Percentiles rank a stretch among this genome's conserved stretches.
These are phyloP conservation scores for Drosophila tropicalis DNA, from an alignment of 1,140 invertebrate genomes.

Conservation along the genomic window DNA sequence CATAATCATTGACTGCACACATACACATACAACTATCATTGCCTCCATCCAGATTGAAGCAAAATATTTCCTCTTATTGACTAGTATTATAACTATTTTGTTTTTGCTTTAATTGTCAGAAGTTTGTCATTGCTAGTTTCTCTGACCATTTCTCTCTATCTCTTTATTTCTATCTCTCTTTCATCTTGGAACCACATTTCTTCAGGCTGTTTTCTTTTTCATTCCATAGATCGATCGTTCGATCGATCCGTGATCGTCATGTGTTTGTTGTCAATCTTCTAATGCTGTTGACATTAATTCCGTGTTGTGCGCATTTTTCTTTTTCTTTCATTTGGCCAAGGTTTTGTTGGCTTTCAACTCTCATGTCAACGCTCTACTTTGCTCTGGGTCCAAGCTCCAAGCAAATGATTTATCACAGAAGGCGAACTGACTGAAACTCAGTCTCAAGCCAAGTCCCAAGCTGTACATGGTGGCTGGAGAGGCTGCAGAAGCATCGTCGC, in stretches of 20 bases:
- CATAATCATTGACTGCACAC: slow-evolving; percentile 40
- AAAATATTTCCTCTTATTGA: neutral
- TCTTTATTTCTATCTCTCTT: neutral
- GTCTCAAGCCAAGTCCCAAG: neutral
- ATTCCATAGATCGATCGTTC: slow-evolving; percentile 1
- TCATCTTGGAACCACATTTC: neutral
- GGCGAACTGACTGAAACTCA: neutral
- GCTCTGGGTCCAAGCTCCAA: slow-evolving; percentile 38
- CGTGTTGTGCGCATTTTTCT: slow-evolving; percentile 69
- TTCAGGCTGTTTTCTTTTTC: neutral
- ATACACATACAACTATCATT: neutral
- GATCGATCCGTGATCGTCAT: slow-evolving; percentile 20
- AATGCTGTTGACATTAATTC: slow-evolving; percentile 71
- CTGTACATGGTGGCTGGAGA: slow-evolving; percentile 5
- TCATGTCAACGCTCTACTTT: slow-evolving; percentile 66
- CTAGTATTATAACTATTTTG: neutral
- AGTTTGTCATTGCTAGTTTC: slow-evolving; percentile 59
- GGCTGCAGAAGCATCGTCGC: slow-evolving; percentile 8
- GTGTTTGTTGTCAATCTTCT: slow-evolving; percentile 63
- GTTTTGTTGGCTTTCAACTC: slow-evolving; percentile 41
- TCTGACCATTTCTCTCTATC: slow-evolving; percentile 30
- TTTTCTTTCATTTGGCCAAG: slow-evolving; percentile 18
- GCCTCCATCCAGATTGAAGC: neutral
- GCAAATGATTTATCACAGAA: slow-evolving; percentile 61
- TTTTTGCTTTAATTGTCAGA: slow-evolving; percentile 57